Conservation (phyloP, 2,888 invertebrate genomes). For the Drosophila cognata region DNA sequence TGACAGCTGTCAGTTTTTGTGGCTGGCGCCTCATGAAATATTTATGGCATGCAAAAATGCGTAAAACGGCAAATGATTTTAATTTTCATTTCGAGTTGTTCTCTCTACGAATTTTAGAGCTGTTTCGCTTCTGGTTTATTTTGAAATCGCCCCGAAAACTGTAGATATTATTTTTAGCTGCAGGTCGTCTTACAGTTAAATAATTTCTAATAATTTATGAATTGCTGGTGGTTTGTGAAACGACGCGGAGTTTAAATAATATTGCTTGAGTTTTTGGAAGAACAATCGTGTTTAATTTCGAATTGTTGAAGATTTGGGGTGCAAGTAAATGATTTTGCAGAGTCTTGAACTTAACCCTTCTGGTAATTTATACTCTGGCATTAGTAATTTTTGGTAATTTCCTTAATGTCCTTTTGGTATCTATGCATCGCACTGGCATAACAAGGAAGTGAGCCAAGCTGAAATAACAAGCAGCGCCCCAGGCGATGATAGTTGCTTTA, state of each 20-base stretch:
- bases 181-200: neutral
- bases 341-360: conserved; percentile 2
- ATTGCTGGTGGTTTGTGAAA: neutral
- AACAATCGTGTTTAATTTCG: neutral
- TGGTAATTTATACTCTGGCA: conserved; percentile 64
- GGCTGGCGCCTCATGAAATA: conserved; percentile 73
- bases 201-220: neutral
- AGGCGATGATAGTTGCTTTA: conserved; percentile 76
- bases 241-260: neutral
- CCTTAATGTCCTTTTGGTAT: conserved; percentile 76
- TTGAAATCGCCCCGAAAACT: conserved; percentile 10
- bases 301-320: neutral
- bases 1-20: conserved; percentile 77
- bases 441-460: conserved; percentile 66
- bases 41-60: conserved; percentile 70
- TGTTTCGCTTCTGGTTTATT: conserved; percentile 3
- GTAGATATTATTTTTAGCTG: neutral
- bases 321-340: conserved; percentile 2
- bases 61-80: conserved; percentile 60
- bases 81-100: conserved; percentile 40
- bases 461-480: conserved; percentile 68
- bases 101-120: conserved; percentile 17
- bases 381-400: conserved; percentile 77
- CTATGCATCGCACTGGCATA: conserved; percentile 48
- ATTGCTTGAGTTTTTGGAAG: neutral